phyloP scores from a whole-genome alignment of 2,888 invertebrate species.

The Mechanitis mazaeus region DNA sequence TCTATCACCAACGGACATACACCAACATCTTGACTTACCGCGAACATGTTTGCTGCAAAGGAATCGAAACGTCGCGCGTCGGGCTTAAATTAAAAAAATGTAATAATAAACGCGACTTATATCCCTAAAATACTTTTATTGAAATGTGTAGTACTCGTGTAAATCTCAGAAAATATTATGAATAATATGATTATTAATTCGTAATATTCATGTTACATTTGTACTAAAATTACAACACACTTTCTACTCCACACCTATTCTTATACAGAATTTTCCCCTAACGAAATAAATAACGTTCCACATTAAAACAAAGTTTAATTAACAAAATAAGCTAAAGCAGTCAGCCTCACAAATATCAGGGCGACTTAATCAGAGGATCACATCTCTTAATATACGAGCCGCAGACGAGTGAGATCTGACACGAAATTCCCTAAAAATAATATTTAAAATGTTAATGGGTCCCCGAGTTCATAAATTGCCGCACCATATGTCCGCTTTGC shows the following conservation, averaged over 20 bases:
- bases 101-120: too few species aligned
- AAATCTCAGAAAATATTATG: too few species aligned
- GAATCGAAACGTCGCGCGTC: too few species aligned
- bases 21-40: too few species aligned
- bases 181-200: background rate
- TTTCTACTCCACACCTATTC: slow-evolving; percentile 2
- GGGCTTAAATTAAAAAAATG: too few species aligned
- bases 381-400: slow-evolving; percentile 73
- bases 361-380: slow-evolving; percentile 73
- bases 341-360: slow-evolving; percentile 58
- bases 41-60: too few species aligned
- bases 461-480: slow-evolving; percentile 73
- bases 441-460: slow-evolving; percentile 77
- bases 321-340: slow-evolving; percentile 61
- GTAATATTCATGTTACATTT: background rate
- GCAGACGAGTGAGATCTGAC: slow-evolving; percentile 75
- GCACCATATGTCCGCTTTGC: slow-evolving; percentile 73
- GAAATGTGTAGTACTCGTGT: too few species aligned
- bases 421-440: slow-evolving; percentile 77
- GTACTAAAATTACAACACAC: background rate
- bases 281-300: background rate
- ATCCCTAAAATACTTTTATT: too few species aligned
- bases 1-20: too few species aligned
- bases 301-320: slow-evolving; percentile 54
- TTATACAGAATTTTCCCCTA: background rate